A percentile compares a stretch with the other conserved stretches of the same genome.
phyloP scores from a whole-genome alignment of 92 coral and sea anemone genomes.

The Hydrozoanthus gracilis region DNA sequence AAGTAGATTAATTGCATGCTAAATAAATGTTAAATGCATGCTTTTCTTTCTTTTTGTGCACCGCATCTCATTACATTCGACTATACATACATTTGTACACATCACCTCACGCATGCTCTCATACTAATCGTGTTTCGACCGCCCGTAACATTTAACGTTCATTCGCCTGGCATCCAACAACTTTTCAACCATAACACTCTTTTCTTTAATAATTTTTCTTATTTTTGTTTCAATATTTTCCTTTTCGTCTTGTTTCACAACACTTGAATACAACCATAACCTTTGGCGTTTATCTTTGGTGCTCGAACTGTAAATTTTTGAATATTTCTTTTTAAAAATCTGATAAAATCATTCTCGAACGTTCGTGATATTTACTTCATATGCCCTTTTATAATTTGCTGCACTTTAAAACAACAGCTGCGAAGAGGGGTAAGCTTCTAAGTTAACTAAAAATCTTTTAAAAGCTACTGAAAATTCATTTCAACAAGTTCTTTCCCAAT shows the following conservation, averaged over 20 bases:
- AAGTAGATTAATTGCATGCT: not conserved
- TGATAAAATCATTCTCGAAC: not conserved
- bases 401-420: not conserved
- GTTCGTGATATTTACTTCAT: not conserved
- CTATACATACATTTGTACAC: slow-evolving; percentile 9
- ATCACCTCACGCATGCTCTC: not conserved
- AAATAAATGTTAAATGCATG: not conserved
- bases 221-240: not conserved
- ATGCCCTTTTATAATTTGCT: not conserved
- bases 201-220: not conserved
- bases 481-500: not conserved
- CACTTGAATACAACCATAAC: too few species aligned
- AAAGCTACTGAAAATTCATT: not conserved
- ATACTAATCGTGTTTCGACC: not conserved
- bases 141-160: not conserved
- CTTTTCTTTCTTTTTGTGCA: slow-evolving; percentile 14
- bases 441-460: not conserved
- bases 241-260: not conserved
- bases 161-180: too few species aligned
- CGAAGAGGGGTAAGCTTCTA: not conserved
- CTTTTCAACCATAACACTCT: not conserved
- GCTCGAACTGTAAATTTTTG: not conserved
- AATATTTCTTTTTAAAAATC: not conserved
- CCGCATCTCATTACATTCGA: slow-evolving; percentile 17
- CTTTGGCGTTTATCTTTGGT: too few species aligned